These are phyloP conservation scores for Drosophila pruinosa DNA, from an alignment of 1,140 invertebrate species.

Conservation along the genomic window DNA sequence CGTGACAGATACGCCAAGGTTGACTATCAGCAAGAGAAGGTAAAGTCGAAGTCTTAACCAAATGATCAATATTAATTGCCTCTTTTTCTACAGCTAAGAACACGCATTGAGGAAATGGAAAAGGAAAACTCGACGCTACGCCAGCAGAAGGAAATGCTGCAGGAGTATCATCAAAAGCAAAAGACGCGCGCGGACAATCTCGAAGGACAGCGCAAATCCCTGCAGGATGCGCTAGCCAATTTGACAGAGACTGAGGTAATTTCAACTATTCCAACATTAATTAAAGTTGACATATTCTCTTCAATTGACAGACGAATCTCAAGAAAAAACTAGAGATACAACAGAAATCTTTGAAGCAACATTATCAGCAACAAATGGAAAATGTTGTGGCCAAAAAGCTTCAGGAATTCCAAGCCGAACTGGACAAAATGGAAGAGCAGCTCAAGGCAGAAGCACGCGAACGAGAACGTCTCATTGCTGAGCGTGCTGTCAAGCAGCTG, in stretches of 20 bases:
- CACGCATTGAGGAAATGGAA: conserved; percentile 61
- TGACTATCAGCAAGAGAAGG: conserved; percentile 75
- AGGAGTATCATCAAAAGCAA: conserved; percentile 78
- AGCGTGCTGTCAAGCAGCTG: conserved; percentile 88
- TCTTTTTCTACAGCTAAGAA: conserved; percentile 43
- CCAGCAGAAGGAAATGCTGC: conserved; percentile 74
- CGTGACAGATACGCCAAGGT: conserved; percentile 68
- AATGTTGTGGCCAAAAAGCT: conserved; percentile 89
- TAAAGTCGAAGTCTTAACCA: background rate
- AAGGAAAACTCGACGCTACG: conserved; percentile 60
- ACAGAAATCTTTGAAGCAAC: conserved; percentile 87
- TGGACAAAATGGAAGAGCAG: conserved; percentile 87
- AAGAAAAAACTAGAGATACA: conserved; percentile 86
- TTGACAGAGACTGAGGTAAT: conserved; percentile 73
- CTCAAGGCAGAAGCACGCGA: conserved; percentile 86
- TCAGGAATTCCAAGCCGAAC: conserved; percentile 89
- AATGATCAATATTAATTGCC: too few species aligned
- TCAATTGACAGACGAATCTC: conserved; percentile 60
- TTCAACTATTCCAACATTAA: background rate
- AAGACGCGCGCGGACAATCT: conserved; percentile 64
- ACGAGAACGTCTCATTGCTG: conserved; percentile 87
- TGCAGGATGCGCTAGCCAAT: conserved; percentile 67
- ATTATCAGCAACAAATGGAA: conserved; percentile 92
- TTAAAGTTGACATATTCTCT: background rate
- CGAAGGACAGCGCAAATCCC: conserved; percentile 64